Evolutionary conservation across 35 echinoderm and acorn worm genomes (phyloP).

Genomic region (Apostichopus californicus): DNA sequence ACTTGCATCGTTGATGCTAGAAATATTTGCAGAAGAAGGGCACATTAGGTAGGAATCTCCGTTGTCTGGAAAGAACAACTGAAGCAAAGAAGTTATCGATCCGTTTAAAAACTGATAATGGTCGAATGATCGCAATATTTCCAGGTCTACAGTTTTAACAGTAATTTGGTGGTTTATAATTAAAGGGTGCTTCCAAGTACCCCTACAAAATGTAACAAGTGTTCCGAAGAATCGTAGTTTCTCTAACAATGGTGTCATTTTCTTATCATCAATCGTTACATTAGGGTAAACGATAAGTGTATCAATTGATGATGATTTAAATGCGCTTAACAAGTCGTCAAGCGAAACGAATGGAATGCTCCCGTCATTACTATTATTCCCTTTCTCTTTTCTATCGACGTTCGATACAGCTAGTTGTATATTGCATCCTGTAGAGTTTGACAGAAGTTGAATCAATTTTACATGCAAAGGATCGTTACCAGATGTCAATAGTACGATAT

Average conservation of each 20-base stretch:
- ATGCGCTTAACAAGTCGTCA: too few species aligned
- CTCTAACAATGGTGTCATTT: neutral
- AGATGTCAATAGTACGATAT: neutral
- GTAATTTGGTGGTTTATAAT: neutral
- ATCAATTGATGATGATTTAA: neutral
- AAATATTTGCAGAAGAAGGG: neutral
- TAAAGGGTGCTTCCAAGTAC: neutral
- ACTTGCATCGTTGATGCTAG: neutral
- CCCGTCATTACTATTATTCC: too few species aligned
- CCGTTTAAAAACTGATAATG: neutral
- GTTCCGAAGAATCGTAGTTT: neutral
- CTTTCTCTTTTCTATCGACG: neutral
- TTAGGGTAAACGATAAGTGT: neutral
- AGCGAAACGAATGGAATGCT: too few species aligned
- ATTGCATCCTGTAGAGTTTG: neutral
- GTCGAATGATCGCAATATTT: neutral
- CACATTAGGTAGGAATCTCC: too few species aligned
- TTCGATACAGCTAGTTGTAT: neutral
- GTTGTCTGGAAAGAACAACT: neutral
- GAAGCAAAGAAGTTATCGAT: neutral
- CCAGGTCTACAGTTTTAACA: neutral
- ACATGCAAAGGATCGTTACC: neutral
- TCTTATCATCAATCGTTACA: neutral
- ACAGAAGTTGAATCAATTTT: neutral
- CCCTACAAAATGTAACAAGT: neutral